Conservation (phyloP, 2,113 vertebrate genomes). For the Solea solea region DNA sequence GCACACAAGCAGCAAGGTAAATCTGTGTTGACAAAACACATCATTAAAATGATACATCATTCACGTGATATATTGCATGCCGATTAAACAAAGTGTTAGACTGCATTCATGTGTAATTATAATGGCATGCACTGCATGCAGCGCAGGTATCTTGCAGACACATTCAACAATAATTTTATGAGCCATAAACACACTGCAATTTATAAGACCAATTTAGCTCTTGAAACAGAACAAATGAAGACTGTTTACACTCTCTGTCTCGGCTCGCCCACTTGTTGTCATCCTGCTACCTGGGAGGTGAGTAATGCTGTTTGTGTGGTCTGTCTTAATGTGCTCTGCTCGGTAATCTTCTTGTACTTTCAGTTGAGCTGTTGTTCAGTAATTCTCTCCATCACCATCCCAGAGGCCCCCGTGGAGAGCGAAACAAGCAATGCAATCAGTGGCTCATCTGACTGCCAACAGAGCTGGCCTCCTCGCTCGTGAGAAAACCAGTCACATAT, state of each 20-base stretch:
- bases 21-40: too few relatives aligned
- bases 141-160: conserved; percentile 9
- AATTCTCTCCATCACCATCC: conserved; percentile 65
- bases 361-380: conserved; percentile 64
- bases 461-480: conserved; percentile 54
- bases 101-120: not conserved
- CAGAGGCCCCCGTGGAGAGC: conserved; percentile 67
- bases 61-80: not conserved
- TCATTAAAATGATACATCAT: not conserved
- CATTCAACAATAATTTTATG: conserved; percentile 21
- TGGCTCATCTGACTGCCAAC: conserved; percentile 65
- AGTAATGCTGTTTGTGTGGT: conserved; percentile 65
- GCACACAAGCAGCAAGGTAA: not conserved
- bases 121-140: not conserved
- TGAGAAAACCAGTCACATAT: conserved; percentile 62
- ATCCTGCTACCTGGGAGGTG: conserved; percentile 54
- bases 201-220: conserved; percentile 46
- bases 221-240: conserved; percentile 41
- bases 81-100: not conserved
- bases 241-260: conserved; percentile 33
- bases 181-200: conserved; percentile 34
- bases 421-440: conserved; percentile 72
- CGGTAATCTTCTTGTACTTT: conserved; percentile 75
- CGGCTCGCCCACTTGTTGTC: conserved; percentile 24
- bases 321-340: conserved; percentile 55